Base-by-base conservation (phyloP, 2,888 invertebrate species). In the Cartodere bifasciata region DNA sequence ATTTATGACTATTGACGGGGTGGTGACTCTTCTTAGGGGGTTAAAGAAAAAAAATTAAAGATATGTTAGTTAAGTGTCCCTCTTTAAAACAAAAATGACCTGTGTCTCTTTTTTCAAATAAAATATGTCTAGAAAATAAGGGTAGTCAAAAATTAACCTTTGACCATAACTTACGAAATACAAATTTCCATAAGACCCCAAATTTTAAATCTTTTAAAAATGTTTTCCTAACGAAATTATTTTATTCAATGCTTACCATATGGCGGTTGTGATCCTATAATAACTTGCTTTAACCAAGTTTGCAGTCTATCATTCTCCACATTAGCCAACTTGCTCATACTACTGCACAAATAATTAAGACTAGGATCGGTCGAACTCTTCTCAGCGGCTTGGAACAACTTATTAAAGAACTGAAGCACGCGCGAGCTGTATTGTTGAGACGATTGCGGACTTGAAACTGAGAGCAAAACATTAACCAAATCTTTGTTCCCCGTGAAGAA, bases 371-470 rank as follows among this genome's bases (percentile, higher is more conserved):
- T 69, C 28, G 69, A 68, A 32, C 67, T 63, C 46, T 74, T 75
- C 36, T 75, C 72, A 4, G 72, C 69, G 27, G 65, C 60, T 53
- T 70, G 72, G 46, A 78, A 78, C 3, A 85, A 60, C 50, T 74
- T 75, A 46, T 80, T 81, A 52, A 84, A 80, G 53, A 85, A 81
- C 48, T 77, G 84, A 37, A 92, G 66, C 23, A 90, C 78, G 47
- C 76, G 68, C 13, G 79, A 78, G 10, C 80, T 74, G 50, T 83
- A 85, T n/a, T 67, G 65, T 41, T 72, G 68, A 0, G 75, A 72
- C 40, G 75, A 71, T 30, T 76, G 71, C 0, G 79, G 75, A 32
- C 76, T 80, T 0, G 87, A 77, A 3, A 87, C 82, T 0, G 86
- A 80, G 29, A 92, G 64, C 21, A 92, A 62, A 9, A 90, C 69